Evolutionary conservation across 30 jellyfish, hydroid and myxozoan species (phyloP).

Genomic region (Cassiopea andromeda): DNA sequence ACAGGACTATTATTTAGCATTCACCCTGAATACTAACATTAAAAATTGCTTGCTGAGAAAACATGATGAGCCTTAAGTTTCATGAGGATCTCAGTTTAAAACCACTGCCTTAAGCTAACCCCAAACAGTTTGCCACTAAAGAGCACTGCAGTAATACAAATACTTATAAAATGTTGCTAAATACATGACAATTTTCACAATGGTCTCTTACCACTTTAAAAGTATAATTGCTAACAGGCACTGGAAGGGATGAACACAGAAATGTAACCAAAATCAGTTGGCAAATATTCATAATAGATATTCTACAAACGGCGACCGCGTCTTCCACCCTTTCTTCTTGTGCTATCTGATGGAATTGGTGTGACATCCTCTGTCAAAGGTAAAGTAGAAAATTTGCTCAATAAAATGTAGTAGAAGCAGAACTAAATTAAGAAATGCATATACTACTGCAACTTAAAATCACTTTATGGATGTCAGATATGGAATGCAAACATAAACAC

Average conservation of each 20-base stretch:
- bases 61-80: too few species aligned
- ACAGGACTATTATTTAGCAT: too few species aligned
- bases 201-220: not conserved
- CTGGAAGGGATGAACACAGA: not conserved
- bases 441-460: not conserved
- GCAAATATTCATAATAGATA: not conserved
- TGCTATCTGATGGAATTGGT: slow-evolving; percentile 99
- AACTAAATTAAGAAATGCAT: not conserved
- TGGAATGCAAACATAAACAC: too few species aligned
- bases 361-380: slow-evolving; percentile 98
- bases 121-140: too few species aligned
- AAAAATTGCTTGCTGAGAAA: too few species aligned
- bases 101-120: too few species aligned
- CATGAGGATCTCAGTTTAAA: too few species aligned
- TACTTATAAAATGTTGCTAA: too few species aligned
- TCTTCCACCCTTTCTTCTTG: slow-evolving; percentile 99
- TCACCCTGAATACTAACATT: too few species aligned
- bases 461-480: too few species aligned
- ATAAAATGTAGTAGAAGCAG: not conserved
- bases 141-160: too few species aligned
- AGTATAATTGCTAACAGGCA: not conserved
- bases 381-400: not conserved
- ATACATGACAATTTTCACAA: too few species aligned
- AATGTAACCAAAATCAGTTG: not conserved
- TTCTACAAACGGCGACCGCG: slow-evolving; percentile 99